These are phyloP conservation scores for Scolopax mira DNA, from an alignment of 2,113 vertebrate species.

Conservation along the genomic window DNA sequence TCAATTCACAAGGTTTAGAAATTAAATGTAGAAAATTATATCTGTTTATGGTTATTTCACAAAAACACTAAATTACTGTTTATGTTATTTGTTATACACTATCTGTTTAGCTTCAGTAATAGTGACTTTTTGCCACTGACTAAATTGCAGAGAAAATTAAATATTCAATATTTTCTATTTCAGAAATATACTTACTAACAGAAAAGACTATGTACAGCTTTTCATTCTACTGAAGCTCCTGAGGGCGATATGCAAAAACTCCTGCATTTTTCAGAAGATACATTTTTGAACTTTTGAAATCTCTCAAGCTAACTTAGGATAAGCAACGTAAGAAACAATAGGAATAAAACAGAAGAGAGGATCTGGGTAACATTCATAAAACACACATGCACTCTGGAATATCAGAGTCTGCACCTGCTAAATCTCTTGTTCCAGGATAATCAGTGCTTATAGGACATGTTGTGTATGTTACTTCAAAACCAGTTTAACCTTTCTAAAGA, in stretches of 20 bases:
- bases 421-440: neutral
- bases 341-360: neutral
- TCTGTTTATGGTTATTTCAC: neutral
- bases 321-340: neutral
- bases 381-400: neutral
- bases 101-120: neutral
- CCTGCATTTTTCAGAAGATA: neutral
- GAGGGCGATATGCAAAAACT: neutral
- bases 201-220: neutral
- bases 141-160: neutral
- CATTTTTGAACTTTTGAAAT: neutral
- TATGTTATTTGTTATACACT: neutral
- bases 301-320: neutral
- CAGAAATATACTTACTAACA: neutral
- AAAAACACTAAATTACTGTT: neutral
- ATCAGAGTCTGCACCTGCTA: neutral
- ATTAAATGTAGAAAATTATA: neutral
- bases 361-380: neutral
- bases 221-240: neutral
- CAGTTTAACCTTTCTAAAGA: neutral
- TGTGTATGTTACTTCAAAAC: neutral
- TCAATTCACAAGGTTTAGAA: neutral
- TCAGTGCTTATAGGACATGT: neutral
- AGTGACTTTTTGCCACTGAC: neutral
- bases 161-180: neutral